A percentile compares a stretch with the other conserved stretches of the same genome.
These are phyloP conservation scores for Saccopteryx bilineata DNA, from an alignment of 2,113 vertebrate species.

Conservation along the genomic window DNA sequence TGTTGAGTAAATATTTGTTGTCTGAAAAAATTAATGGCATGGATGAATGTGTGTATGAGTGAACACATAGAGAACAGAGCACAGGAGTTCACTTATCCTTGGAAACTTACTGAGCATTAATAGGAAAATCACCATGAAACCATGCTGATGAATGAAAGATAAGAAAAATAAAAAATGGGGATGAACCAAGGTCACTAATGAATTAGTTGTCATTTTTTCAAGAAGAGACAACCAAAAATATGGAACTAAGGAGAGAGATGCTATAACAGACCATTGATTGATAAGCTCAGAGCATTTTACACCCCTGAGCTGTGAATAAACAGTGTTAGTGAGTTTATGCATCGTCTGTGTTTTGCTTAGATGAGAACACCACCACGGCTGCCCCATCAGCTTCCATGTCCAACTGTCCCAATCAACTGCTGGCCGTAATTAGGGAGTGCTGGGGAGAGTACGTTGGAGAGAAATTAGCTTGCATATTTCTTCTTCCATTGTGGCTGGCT, in stretches of 20 bases:
- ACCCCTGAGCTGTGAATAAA: slow-evolving; percentile 39
- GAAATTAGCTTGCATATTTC: slow-evolving; percentile 69
- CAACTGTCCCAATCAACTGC: slow-evolving; percentile 67
- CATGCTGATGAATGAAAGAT: slow-evolving; percentile 29
- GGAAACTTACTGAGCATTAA: background rate
- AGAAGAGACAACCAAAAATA: background rate
- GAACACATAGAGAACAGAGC: background rate
- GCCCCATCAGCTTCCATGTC: slow-evolving; percentile 47
- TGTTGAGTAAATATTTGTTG: slow-evolving; percentile 8
- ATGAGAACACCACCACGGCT: background rate
- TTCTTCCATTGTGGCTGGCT: slow-evolving; percentile 61
- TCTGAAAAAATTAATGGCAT: background rate
- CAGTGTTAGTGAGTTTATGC: background rate
- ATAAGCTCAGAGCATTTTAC: slow-evolving; percentile 17
- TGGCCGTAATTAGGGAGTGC: slow-evolving; percentile 49
- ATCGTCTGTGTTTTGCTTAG: slow-evolving; percentile 62
- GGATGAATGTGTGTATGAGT: background rate
- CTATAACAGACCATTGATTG: background rate
- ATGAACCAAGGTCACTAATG: slow-evolving; percentile 44
- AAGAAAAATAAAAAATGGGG: background rate
- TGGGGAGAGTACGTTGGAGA: slow-evolving; percentile 53
- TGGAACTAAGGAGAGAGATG: background rate
- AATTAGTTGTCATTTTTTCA: slow-evolving; percentile 26
- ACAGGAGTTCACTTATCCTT: background rate
- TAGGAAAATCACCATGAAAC: background rate